Conservation (phyloP, 1,140 invertebrate genomes). For the Sweltsa coloradensis region DNA sequence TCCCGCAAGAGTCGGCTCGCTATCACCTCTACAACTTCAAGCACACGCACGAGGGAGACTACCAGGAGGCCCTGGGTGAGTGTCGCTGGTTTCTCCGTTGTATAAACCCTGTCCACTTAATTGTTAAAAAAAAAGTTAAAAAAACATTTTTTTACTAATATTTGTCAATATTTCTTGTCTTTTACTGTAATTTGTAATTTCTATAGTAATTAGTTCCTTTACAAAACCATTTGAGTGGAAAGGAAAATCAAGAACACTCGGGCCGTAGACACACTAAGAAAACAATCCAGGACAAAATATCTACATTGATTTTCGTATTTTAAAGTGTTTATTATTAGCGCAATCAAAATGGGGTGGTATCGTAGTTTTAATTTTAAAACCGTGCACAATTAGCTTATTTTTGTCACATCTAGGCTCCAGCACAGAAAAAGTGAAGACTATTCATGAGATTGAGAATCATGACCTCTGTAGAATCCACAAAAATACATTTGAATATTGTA, state of each 20-base stretch:
- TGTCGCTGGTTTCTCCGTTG: not conserved
- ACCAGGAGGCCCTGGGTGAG: constrained; percentile 66
- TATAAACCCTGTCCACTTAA: not conserved
- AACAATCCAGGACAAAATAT: too few relatives aligned
- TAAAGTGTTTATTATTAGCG: too few relatives aligned
- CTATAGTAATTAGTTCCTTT: not conserved
- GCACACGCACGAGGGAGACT: constrained; percentile 87
- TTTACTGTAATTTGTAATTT: not conserved
- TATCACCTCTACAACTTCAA: constrained; percentile 89
- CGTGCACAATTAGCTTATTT: too few relatives aligned
- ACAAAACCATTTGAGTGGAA: not conserved
- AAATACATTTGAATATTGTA: too few relatives aligned
- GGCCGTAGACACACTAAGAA: too few relatives aligned
- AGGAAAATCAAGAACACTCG: not conserved
- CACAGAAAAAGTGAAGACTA: too few relatives aligned
- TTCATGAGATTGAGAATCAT: too few relatives aligned
- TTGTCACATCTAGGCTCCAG: too few relatives aligned
- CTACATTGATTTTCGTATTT: too few relatives aligned
- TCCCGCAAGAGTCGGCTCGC: constrained; percentile 72
- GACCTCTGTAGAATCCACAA: too few relatives aligned
- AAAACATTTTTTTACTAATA: not conserved
- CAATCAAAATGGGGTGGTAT: too few relatives aligned
- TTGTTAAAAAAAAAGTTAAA: not conserved
- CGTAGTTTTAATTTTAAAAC: too few relatives aligned
- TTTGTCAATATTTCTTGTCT: not conserved